Evolutionary conservation across 2,797 vertebrate species (phyloP).

Genomic region (Naso thynnoides): DNA sequence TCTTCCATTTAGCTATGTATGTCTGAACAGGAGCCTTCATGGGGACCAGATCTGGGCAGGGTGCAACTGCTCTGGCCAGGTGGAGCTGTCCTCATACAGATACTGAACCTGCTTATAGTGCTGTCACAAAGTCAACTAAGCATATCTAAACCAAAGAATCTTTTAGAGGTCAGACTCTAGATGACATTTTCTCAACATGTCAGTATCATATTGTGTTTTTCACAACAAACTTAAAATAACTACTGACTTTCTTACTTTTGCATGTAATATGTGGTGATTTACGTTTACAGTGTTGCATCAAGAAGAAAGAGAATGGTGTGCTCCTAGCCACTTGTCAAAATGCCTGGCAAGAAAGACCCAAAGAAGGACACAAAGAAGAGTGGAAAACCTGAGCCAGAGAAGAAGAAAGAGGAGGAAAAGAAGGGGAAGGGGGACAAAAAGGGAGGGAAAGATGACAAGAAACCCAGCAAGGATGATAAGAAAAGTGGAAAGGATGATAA

Average conservation of each 20-base stretch:
- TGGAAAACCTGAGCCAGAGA: slow-evolving; percentile 76
- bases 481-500: slow-evolving; percentile 81
- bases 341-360: slow-evolving; percentile 84
- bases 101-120: slow-evolving; percentile 42
- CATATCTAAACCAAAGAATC: slow-evolving; percentile 57
- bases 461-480: slow-evolving; percentile 72
- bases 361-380: slow-evolving; percentile 83
- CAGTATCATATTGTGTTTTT: background rate
- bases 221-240: slow-evolving; percentile 1
- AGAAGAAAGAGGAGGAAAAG: slow-evolving; percentile 81
- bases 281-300: slow-evolving; percentile 56
- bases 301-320: slow-evolving; percentile 78
- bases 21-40: slow-evolving; percentile 73
- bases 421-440: slow-evolving; percentile 80
- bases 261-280: slow-evolving; percentile 48
- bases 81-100: slow-evolving; percentile 66
- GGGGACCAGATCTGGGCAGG: slow-evolving; percentile 65
- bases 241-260: background rate
- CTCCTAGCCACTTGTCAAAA: slow-evolving; percentile 68
- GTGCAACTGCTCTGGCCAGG: slow-evolving; percentile 64
- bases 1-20: slow-evolving; percentile 7
- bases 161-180: slow-evolving; percentile 65
- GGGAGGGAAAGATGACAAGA: slow-evolving; percentile 75
- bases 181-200: slow-evolving; percentile 24
- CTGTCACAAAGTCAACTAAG: slow-evolving; percentile 41